Conservation (phyloP, 2,888 invertebrate species). For the Xestobium rufovillosum region DNA sequence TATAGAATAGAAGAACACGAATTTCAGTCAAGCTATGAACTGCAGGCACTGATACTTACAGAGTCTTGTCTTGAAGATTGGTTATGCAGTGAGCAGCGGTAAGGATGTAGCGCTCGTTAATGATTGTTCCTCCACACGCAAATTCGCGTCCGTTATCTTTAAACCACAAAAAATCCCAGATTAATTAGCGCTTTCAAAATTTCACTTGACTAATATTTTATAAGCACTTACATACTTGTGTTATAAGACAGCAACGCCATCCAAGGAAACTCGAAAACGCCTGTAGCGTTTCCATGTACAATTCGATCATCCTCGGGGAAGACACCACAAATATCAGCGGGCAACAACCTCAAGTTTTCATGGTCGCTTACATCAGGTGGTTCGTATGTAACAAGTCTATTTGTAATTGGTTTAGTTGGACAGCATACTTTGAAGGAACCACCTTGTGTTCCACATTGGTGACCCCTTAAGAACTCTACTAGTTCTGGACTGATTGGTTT, state of each 20-base stretch:
- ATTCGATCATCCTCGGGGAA: slow-evolving; percentile 47
- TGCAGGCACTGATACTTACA: slow-evolving; percentile 34
- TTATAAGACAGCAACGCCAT: slow-evolving; percentile 62
- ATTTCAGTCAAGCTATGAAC: too few species aligned
- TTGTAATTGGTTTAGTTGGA: slow-evolving; percentile 31
- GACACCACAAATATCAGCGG: slow-evolving; percentile 48
- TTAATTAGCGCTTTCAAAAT: too few species aligned
- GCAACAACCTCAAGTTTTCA: slow-evolving; percentile 35
- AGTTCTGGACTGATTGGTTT: slow-evolving; percentile 24
- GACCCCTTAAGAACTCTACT: slow-evolving; percentile 21
- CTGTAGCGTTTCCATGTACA: slow-evolving; percentile 53
- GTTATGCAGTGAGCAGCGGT: slow-evolving; percentile 54
- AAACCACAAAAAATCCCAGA: too few species aligned
- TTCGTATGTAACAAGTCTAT: slow-evolving; percentile 5
- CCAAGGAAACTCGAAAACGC: slow-evolving; percentile 64
- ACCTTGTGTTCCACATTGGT: slow-evolving; percentile 40
- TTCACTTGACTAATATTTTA: too few species aligned
- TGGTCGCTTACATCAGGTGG: slow-evolving; percentile 41
- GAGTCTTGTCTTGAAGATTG: slow-evolving; percentile 27
- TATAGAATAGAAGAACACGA: too few species aligned
- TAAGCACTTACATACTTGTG: slow-evolving; percentile 21
- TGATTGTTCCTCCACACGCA: slow-evolving; percentile 47
- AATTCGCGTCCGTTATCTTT: slow-evolving; percentile 33
- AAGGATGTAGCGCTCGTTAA: slow-evolving; percentile 48
- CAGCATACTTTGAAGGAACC: slow-evolving; percentile 49